Base-by-base conservation (phyloP, 2,888 invertebrate species). In the Xestia xanthographa region DNA sequence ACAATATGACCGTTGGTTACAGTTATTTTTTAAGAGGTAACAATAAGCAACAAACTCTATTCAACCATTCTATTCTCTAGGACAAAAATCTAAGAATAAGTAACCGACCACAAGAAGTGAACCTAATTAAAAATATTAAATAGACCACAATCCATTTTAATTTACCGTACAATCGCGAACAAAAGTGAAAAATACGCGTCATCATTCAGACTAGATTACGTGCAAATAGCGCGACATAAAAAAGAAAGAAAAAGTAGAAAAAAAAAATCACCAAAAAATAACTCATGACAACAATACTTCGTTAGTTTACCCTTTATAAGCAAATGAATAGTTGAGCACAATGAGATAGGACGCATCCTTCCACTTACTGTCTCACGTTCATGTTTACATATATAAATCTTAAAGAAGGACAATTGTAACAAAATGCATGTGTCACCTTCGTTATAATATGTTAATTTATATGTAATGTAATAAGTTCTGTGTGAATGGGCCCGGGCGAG, bases 361-460 rank as follows among this genome's bases (percentile, higher is more conserved):
- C 86, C 84, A 88, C 89, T 85, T 85, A 87, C 83, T 91, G 92
- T 95, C 94, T 93, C 93, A 92, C 92, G 91, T 89, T 88, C 88
- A 88, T 95, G 95, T 96, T 95, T 95, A 96, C 94, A 93, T 92
- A 93, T 92, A 95, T 95, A 95, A 95, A 95, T 95, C 95, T 95
- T 92, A 91, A 88, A 87, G 87, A 91, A 91, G 89, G 90, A 95
- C 93, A 94, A 95, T 91, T 81, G 90, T 82, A 85, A 92, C 92
- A 91, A 93, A 93, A 92, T 92, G 92, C 87, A 90, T 87, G 92
- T 92, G 92, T 92, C 93, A 91, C 93, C 92, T 92, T 90, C 69
- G 87, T 94, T 93, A 93, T 95, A 94, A 95, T 95, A 96, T 96
- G 95, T 95, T 96, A 96, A 96, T 96, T 95, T 94, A 94, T 94